Conservation (phyloP, 2,888 invertebrate species). For the Neocrepidodera transversa region DNA sequence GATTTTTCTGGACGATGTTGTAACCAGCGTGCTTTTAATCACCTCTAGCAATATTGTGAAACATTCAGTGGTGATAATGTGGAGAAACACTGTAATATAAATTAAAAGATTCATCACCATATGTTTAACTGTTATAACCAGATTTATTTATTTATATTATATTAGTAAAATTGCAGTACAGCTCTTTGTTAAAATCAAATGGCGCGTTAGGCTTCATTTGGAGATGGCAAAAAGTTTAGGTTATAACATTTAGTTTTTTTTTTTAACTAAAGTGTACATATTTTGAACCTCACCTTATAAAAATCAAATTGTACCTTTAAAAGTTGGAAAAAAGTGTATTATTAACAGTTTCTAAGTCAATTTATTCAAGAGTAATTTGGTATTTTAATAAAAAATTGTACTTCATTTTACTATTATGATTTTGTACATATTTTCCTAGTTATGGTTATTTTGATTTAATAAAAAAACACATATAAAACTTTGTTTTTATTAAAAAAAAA, state of each 20-base stretch:
- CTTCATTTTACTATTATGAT: conserved; percentile 35
- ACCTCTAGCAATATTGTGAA: conserved; percentile 50
- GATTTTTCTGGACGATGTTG: conserved; percentile 21
- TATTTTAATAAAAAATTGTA: conserved; percentile 38
- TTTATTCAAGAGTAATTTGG: conserved; percentile 26
- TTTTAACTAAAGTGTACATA: conserved; percentile 14
- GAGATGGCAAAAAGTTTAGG: conserved; percentile 17
- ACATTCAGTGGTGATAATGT: conserved; percentile 35
- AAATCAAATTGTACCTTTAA: conserved; percentile 15
- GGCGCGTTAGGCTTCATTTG: conserved; percentile 16
- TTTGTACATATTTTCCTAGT: conserved; percentile 39
- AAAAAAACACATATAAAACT: conserved; percentile 31
- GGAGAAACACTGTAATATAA: conserved; percentile 37
- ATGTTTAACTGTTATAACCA: conserved; percentile 42
- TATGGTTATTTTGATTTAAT: conserved; percentile 40
- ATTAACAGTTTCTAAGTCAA: conserved; percentile 27
- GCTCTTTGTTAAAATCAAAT: conserved; percentile 39
- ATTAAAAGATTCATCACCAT: conserved; percentile 36
- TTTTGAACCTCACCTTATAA: conserved; percentile 15
- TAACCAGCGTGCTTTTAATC: conserved; percentile 38
- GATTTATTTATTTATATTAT: conserved; percentile 44
- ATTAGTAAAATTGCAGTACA: conserved; percentile 40
- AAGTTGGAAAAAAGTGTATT: conserved; percentile 11
- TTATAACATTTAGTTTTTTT: conserved; percentile 5
- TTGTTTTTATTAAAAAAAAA: conserved; percentile 12